These are phyloP conservation scores for Brachionus rubens DNA, from an alignment of 1,140 invertebrate genomes.

Conservation along the genomic window DNA sequence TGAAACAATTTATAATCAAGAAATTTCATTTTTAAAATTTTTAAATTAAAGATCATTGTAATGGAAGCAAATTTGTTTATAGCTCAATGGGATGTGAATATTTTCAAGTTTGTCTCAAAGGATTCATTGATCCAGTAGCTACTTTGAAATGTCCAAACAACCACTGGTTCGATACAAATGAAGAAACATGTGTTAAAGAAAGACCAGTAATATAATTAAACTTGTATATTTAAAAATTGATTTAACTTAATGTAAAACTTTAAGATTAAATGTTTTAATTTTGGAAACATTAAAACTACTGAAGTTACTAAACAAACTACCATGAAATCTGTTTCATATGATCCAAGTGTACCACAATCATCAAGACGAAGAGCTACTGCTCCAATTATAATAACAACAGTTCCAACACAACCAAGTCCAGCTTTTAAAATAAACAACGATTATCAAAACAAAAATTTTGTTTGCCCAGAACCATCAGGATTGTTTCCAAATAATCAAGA, in stretches of 20 bases:
- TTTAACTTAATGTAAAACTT: not conserved
- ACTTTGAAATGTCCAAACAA: not conserved
- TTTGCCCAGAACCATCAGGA: not conserved
- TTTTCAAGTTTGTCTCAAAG: conserved; percentile 11
- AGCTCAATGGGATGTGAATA: not conserved
- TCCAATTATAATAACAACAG: no score
- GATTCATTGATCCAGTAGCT: not conserved
- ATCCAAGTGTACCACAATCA: no score
- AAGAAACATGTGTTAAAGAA: not conserved
- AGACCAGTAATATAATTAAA: not conserved
- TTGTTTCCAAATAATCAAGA: not conserved
- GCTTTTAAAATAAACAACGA: not conserved
- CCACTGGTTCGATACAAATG: not conserved
- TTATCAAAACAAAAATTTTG: not conserved
- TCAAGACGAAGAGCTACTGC: no score
- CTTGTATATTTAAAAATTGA: not conserved
- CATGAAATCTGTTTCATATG: no score
- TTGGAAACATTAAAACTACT: no score
- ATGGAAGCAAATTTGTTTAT: not conserved
- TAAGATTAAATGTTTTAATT: no score
- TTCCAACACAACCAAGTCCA: not conserved
- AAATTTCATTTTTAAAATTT: no score
- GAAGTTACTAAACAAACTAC: no score
- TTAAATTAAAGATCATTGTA: not conserved
- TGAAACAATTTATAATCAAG: no score